Evolutionary conservation across 2,113 vertebrate species (phyloP), one percentile per base, ranked within the genome.

Genomic region (Mustela lutreola): DNA sequence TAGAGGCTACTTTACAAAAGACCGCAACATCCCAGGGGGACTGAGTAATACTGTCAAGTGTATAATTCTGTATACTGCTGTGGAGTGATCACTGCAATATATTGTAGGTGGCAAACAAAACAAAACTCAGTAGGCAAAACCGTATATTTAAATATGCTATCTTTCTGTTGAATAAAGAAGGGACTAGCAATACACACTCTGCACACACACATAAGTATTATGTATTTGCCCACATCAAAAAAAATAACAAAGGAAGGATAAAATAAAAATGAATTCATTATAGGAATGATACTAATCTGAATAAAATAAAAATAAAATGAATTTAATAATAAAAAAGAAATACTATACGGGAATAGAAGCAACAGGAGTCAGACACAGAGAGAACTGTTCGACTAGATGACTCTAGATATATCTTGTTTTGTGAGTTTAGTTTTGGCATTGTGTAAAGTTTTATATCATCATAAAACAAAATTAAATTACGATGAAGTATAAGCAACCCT

Each of bases 401-500:
- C 65, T 86, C 65, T 82, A 65, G 89, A 60, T 92, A 2, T 70
- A 56, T 70, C 63, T 84, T 91, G 21, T 71, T 89, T 89, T 84
- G 16, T 88, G 36, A 48, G 86, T 92, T 95, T 92, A 90, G 71
- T 67, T 92, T 78, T 67, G 75, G 39, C 79, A 90, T 85, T 73
- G 24, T n/a, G n/a, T 78, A 79, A 89, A 95, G 12, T 36, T 94
- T 89, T 85, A 85, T 91, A 63, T 67, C n/a, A 88, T 95, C 71
- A 42, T 91, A 94, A 84, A 93, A 75, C 70, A 89, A 89, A 90
- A 78, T 56, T 73, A n/a, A 76, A 87, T 82, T 82, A 71, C 96
- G 91, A 81, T 89, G 31, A 78, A 36, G 56, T 15, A 42, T 71
- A 89, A 86, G 65, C 31, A 86, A 22, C 26, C 5, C 48, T 33